Conservation (phyloP, 2,113 vertebrate species). For the Poecilia latipinna region DNA sequence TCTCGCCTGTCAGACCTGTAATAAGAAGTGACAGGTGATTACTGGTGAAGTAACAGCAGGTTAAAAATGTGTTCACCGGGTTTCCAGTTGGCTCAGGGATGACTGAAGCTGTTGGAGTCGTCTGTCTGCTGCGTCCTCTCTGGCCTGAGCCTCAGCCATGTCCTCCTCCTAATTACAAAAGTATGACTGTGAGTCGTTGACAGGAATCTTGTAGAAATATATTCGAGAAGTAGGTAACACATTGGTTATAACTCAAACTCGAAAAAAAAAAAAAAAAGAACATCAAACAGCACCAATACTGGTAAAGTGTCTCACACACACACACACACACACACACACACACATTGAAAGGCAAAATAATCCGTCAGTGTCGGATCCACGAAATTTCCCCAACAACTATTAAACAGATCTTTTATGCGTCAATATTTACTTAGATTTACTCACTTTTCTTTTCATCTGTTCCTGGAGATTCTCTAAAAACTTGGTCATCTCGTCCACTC, state of each 20-base stretch:
- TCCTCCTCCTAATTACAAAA: constrained; percentile 84
- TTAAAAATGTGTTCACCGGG: constrained; percentile 77
- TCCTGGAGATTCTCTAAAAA: constrained; percentile 81
- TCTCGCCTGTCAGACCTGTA: background rate
- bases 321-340: no score
- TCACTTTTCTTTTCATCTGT: constrained; percentile 87
- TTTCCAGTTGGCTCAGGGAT: constrained; percentile 84
- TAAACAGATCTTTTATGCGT: no score
- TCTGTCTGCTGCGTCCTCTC: constrained; percentile 86
- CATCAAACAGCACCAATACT: no score
- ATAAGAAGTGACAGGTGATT: background rate
- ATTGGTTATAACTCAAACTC: background rate
- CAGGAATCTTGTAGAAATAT: background rate
- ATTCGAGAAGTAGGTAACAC: background rate
- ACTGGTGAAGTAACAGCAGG: background rate
- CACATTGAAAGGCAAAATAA: background rate
- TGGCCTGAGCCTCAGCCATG: constrained; percentile 77
- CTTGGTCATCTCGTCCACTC: constrained; percentile 87
- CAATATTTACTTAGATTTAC: background rate
- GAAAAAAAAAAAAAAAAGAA: background rate
- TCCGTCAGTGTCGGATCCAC: no score
- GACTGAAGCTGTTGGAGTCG: constrained; percentile 85
- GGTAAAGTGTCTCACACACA: no score
- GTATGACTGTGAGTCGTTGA: background rate
- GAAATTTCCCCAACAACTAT: no score